Conservation (phyloP, 1,140 invertebrate genomes). For the Parapsyche elsis region DNA sequence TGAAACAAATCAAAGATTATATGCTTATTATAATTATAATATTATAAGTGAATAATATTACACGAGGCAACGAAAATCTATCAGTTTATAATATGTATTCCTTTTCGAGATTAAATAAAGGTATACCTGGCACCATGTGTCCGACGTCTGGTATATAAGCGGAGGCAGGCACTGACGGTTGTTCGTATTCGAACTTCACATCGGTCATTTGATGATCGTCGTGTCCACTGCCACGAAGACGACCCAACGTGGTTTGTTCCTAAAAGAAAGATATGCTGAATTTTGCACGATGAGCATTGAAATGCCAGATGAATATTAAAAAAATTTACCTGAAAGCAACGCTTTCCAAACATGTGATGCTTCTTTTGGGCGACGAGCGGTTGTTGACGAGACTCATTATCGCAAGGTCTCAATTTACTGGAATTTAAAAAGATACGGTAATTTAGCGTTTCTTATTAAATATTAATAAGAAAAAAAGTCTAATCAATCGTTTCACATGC, state of each 20-base stretch:
- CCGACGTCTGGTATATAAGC: constrained; percentile 51
- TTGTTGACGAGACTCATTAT: constrained; percentile 60
- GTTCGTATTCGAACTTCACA: constrained; percentile 54
- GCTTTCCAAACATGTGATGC: constrained; percentile 90
- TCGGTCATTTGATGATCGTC: constrained; percentile 38
- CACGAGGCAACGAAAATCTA: neutral
- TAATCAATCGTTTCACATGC: too few species aligned
- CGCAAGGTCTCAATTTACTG: constrained; percentile 52
- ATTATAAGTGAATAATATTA: neutral
- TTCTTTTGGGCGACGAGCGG: constrained; percentile 89
- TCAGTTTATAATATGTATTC: constrained; percentile 10
- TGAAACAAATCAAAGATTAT: neutral
- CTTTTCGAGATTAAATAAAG: neutral
- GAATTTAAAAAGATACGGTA: too few species aligned
- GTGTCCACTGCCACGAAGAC: constrained; percentile 28
- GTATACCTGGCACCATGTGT: constrained; percentile 51
- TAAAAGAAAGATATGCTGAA: too few species aligned
- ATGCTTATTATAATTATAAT: too few species aligned
- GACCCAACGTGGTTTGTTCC: constrained; percentile 44
- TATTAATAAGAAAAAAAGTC: neutral
- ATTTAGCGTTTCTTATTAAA: too few species aligned
- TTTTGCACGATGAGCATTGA: too few species aligned
- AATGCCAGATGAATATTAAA: neutral
- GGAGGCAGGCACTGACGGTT: constrained; percentile 32
- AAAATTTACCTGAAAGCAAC: constrained; percentile 76